These are phyloP conservation scores for Cabera pusaria DNA, from an alignment of 2,888 invertebrate genomes.

Conservation along the genomic window DNA sequence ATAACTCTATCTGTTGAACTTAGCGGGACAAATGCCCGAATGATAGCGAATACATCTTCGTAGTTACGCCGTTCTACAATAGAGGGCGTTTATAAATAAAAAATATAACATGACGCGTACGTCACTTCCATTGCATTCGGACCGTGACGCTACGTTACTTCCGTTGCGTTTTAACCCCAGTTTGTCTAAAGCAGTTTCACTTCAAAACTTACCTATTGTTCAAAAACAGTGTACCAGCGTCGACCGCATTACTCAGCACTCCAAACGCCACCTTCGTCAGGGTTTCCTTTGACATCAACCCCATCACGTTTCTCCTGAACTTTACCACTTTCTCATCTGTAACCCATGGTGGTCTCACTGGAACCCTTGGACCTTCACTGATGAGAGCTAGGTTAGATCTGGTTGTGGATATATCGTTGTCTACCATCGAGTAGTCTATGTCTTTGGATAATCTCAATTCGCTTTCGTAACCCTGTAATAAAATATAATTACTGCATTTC, in stretches of 20 bases:
- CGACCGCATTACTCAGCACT: conserved; percentile 59
- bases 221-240: conserved; percentile 68
- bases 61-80: too few relatives aligned
- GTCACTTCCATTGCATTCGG: too few relatives aligned
- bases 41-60: too few relatives aligned
- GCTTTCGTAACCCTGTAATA: conserved; percentile 58
- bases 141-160: too few relatives aligned
- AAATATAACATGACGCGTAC: too few relatives aligned
- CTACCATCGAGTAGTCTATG: conserved; percentile 51
- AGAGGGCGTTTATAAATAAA: too few relatives aligned
- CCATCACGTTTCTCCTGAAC: conserved; percentile 42
- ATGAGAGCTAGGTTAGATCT: conserved; percentile 48
- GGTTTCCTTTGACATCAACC: conserved; percentile 56
- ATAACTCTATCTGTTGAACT: too few relatives aligned
- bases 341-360: conserved; percentile 59
- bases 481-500: neutral
- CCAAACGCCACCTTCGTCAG: conserved; percentile 66
- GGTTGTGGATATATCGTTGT: conserved; percentile 44
- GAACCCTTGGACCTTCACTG: conserved; percentile 47
- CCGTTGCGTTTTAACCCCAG: too few relatives aligned
- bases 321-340: conserved; percentile 52
- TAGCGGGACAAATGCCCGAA: too few relatives aligned
- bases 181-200: too few relatives aligned
- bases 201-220: conserved; percentile 63
- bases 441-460: conserved; percentile 50